Base-by-base conservation (phyloP, 2,113 vertebrate genomes). In the Cynopterus brachyotis region DNA sequence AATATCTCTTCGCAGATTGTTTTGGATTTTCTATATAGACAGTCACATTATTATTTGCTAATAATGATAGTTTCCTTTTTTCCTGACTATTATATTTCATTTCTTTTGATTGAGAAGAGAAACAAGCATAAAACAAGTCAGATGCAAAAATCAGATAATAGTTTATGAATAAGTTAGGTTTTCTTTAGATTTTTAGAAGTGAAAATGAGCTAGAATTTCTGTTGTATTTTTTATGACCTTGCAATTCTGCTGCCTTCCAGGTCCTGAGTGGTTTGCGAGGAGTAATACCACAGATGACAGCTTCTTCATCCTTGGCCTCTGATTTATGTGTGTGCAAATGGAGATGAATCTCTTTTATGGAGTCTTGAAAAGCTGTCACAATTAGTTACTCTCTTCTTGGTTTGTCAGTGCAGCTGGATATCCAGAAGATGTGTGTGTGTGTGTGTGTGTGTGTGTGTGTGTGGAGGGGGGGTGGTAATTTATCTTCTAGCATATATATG, bases 121-220 rank as follows among this genome's bases (percentile, higher is more conserved):
- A 73, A 37, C 5, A 62, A 89, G 40, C 30, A 73, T 42, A 50
- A 85, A 75, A 45, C 9, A 62, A 73, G 40, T 53, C 62, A 92
- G 40, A 82, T 62, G 20, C 2, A n/a, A 80, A 87, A 26, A 69
- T 79, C 9, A 30, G 26, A 7, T 6, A 4, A 16, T 72, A 37
- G 60, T 78, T 95, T 90, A 64, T 87, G 66, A 76, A n/a, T 76
- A 82, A 62, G 30, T 87, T 95, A 93, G 30, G 19, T 85, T 93
- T 90, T 60, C 72, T 79, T 76, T 76, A 32, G 28, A 37, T 70
- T 70, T 70, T 95, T 45, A 11, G 57, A 53, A 91, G 47, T 70
- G 75, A 79, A 76, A 66, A 50, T 59, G 28, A 81, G 35, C 60
- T 82, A 17, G 37, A 75, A 90, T 90, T 90, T 69, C 67, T 53